Percentiles rank a stretch among this genome's conserved stretches.
Conservation (phyloP, 2,113 vertebrate genomes). For the Polyodon spathula region DNA sequence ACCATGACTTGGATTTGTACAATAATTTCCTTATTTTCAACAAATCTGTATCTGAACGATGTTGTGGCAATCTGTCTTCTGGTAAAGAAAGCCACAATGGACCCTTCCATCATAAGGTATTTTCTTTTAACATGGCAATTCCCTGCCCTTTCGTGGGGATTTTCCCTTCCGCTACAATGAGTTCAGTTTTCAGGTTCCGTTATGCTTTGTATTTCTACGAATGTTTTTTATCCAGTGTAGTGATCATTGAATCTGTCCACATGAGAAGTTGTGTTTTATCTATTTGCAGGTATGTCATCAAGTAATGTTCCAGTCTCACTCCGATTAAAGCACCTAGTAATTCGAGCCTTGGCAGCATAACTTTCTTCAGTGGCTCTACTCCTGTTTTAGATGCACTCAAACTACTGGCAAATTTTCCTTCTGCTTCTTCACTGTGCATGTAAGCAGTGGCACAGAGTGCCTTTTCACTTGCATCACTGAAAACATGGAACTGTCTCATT, state of each 20-base stretch:
- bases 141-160: slow-evolving; percentile 8
- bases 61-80: too few relatives aligned
- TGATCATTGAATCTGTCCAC: slow-evolving; percentile 29
- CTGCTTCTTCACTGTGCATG: slow-evolving; percentile 14
- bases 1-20: too few relatives aligned
- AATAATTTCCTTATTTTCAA: too few relatives aligned
- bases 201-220: background rate
- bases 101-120: too few relatives aligned
- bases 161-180: background rate
- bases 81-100: too few relatives aligned
- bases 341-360: slow-evolving; percentile 20
- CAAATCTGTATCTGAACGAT: too few relatives aligned
- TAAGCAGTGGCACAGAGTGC: slow-evolving; percentile 21
- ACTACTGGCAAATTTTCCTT: slow-evolving; percentile 7
- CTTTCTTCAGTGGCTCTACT: slow-evolving; percentile 17
- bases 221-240: slow-evolving; percentile 16
- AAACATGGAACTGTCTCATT: slow-evolving; percentile 17
- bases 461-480: slow-evolving; percentile 21
- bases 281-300: slow-evolving; percentile 17
- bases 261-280: slow-evolving; percentile 9
- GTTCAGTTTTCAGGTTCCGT: slow-evolving; percentile 6
- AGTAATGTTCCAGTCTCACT: slow-evolving; percentile 10
- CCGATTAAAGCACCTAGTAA: slow-evolving; percentile 23
- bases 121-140: too few relatives aligned
- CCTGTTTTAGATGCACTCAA: slow-evolving; percentile 22